Evolutionary conservation across 2,888 invertebrate genomes (phyloP), one percentile per base, ranked within the genome.

Genomic region (Pseudococcus jackbeardsleyi): DNA sequence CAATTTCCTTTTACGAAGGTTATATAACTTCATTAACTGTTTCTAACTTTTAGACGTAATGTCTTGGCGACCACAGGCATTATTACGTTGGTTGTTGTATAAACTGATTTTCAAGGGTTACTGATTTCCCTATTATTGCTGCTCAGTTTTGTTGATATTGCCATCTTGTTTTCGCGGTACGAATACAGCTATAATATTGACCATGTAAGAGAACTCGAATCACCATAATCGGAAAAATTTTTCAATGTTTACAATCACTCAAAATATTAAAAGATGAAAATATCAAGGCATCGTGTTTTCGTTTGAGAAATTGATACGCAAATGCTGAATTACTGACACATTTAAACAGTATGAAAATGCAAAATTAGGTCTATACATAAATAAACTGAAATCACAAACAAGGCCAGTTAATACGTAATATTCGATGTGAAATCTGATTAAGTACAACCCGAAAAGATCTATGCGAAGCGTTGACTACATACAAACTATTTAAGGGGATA

Each of bases 51-150:
- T 82, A 82, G 79, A 82, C 79, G 46, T 82, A 82, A 82, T 82
- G 79, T 82, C 79, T 82, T 82, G 79, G 79, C 79, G 79, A 82
- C 79, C 79, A 82, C 79, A 82, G 79, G 42, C 79, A 82, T 82
- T 82, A 82, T 82, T 82, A 82, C 46, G 79, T 17, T 46, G 19
- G 79, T 82, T 82, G 79, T 82, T 82, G 79, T 46, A 82, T 82
- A 82, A 82, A 82, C 79, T 82, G 79, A 82, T 82, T 82, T 82
- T 82, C 79, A 82, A 82, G 79, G 79, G 79, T 82, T 82, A 82
- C 79, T 82, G 79, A 82, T 82, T 82, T 82, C 79, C 39, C 79
- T 82, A 82, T 82, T 82, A 82, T 46, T 82, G 79, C 79, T 19
- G 39, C 79, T 42, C 42, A 82, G 79, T 82, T 82, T 82, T 82